phyloP scores from a whole-genome alignment of 2,888 invertebrate genomes.

The Nomada lathburiana region DNA sequence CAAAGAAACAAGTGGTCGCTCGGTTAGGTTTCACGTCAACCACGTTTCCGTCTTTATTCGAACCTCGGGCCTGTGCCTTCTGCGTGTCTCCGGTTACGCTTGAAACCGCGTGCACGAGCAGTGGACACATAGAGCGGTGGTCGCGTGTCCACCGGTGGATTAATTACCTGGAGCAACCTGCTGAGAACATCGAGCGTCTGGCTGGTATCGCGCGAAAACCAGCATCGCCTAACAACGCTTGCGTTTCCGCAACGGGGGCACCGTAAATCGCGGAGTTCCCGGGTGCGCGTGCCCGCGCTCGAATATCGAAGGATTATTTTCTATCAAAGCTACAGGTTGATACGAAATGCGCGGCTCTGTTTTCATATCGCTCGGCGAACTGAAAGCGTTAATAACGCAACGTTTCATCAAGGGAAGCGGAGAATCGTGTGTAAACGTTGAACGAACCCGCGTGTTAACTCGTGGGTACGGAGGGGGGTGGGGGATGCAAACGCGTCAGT shows the following conservation, averaged over 20 bases:
- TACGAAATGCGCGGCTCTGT: neutral
- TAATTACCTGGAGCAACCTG: constrained; percentile 49
- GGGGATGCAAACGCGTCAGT: constrained; percentile 29
- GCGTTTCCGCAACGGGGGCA: neutral
- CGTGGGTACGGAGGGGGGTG: neutral
- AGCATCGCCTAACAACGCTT: no score
- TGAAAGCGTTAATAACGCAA: constrained; percentile 33
- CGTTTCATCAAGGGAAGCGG: constrained; percentile 13
- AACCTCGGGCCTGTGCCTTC: constrained; percentile 35
- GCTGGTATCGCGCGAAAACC: neutral
- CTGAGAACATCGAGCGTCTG: neutral
- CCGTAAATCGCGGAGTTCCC: neutral
- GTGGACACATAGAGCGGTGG: constrained; percentile 21
- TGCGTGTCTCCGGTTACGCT: constrained; percentile 33
- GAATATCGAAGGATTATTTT: neutral
- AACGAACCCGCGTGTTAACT: constrained; percentile 9
- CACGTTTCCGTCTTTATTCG: constrained; percentile 65
- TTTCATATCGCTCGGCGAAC: constrained; percentile 21
- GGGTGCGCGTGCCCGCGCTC: no score
- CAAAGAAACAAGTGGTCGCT: constrained; percentile 39
- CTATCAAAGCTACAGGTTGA: neutral
- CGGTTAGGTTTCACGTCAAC: constrained; percentile 65
- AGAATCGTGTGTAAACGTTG: constrained; percentile 24
- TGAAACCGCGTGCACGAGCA: constrained; percentile 28
- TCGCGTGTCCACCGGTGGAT: constrained; percentile 42